phyloP scores from a whole-genome alignment of 2,888 invertebrate species.

The Eumacrocentrus americanus region DNA sequence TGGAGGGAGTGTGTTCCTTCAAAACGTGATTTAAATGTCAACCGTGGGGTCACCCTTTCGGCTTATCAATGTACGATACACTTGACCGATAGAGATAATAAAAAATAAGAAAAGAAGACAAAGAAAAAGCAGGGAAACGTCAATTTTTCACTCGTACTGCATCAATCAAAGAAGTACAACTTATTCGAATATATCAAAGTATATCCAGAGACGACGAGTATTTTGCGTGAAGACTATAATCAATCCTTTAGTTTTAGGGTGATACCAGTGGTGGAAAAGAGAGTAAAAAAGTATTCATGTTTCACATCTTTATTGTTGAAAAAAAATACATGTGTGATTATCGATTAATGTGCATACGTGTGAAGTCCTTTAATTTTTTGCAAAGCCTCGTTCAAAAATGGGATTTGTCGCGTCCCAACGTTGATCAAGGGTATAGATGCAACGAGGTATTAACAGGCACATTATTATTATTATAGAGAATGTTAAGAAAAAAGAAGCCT shows the following conservation, averaged over 20 bases:
- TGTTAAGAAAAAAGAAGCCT: not conserved
- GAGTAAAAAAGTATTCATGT: conserved; percentile 33
- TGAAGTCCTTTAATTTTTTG: conserved; percentile 1
- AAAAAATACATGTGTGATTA: conserved; percentile 27
- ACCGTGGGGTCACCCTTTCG: not conserved
- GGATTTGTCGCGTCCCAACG: not conserved
- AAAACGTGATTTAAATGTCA: conserved; percentile 4
- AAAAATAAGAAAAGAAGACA: conserved; percentile 10
- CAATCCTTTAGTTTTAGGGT: not conserved
- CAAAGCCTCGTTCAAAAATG: not conserved
- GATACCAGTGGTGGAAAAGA: not conserved
- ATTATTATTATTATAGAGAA: too few species aligned
- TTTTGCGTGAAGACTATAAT: not conserved
- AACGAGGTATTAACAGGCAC: not conserved
- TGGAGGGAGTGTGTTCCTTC: too few species aligned
- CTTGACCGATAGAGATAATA: conserved; percentile 26
- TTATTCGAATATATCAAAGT: conserved; percentile 15
- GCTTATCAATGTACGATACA: conserved; percentile 18
- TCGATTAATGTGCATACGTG: conserved; percentile 22
- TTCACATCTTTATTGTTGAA: conserved; percentile 33
- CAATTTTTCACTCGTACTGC: conserved; percentile 22
- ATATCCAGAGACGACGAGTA: not conserved
- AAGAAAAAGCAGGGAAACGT: too few species aligned
- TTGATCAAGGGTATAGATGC: not conserved
- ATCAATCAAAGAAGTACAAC: conserved; percentile 25